Conservation (phyloP, 2,797 vertebrate genomes). For the Falco naumanni region DNA sequence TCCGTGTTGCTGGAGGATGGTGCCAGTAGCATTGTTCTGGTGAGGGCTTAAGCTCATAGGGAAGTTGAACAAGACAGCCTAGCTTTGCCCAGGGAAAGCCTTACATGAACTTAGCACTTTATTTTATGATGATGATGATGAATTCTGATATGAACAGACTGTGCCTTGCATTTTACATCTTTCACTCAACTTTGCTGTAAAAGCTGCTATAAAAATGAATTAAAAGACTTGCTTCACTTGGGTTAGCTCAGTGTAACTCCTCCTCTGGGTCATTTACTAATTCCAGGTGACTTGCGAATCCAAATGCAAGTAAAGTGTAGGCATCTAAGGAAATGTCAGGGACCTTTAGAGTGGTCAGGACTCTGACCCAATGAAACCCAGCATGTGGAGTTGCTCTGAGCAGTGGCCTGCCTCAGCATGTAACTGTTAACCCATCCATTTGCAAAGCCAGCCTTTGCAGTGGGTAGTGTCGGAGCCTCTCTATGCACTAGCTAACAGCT, state of each 20-base stretch:
- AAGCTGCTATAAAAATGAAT: slow-evolving; percentile 2
- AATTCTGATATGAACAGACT: not conserved
- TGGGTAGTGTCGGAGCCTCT: not conserved
- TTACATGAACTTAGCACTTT: not conserved
- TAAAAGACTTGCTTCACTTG: not conserved
- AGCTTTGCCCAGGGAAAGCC: not conserved
- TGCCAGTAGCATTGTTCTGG: not conserved
- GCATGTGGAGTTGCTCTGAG: not conserved
- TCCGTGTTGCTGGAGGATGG: not conserved
- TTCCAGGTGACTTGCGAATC: not conserved
- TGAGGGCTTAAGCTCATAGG: not conserved
- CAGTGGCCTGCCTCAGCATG: not conserved
- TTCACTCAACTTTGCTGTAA: not conserved
- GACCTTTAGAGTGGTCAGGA: not conserved
- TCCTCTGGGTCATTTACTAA: not conserved
- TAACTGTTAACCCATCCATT: not conserved
- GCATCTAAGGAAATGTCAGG: not conserved
- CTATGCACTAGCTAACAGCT: not conserved
- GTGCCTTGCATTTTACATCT: not conserved
- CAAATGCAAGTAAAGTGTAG: not conserved
- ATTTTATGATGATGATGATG: not conserved
- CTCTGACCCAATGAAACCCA: not conserved
- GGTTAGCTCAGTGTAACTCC: not conserved
- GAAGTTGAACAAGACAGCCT: not conserved
- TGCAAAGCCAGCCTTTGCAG: not conserved